Evolutionary conservation across 2,888 invertebrate species (phyloP), one percentile per base, ranked within the genome.

Genomic region (Spicauda simplicius): DNA sequence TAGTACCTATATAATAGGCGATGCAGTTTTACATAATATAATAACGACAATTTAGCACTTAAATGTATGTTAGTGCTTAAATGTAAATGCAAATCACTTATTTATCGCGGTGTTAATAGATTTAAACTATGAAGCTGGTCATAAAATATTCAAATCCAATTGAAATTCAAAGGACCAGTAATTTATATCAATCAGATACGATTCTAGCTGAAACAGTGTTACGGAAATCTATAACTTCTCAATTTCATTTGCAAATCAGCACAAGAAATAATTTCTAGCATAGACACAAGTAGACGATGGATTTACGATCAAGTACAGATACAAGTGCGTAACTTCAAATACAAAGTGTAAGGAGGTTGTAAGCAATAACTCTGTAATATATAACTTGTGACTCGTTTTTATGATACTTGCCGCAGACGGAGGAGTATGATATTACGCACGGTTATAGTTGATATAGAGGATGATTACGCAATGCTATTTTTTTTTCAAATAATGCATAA

Each of bases 361-460:
- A 73, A 70, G 69, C 71, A 69, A 71, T 85, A 84, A 78, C 78
- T 80, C 81, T n/a, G 64, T 70, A 82, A 87, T 88, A 87, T 82
- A 88, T 83, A 87, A 87, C 76, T 73, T n/a, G n/a, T n/a, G n/a
- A n/a, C n/a, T n/a, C n/a, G n/a, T n/a, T n/a, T n/a, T n/a, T n/a
- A n/a, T n/a, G n/a, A n/a, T n/a, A n/a, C n/a, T n/a, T n/a, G n/a
- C n/a, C n/a, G n/a, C n/a, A n/a, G n/a, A n/a, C n/a, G n/a, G n/a
- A n/a, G n/a, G n/a, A n/a, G n/a, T n/a, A n/a, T n/a, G n/a, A n/a
- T n/a, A n/a, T n/a, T n/a, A n/a, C n/a, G n/a, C n/a, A n/a, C n/a
- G n/a, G n/a, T n/a, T n/a, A n/a, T n/a, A n/a, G n/a, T n/a, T n/a
- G n/a, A n/a, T n/a, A n/a, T n/a, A n/a, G n/a, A n/a, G n/a, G n/a